Conservation (phyloP, 2,888 invertebrate genomes). For the Dendrolimus pini region DNA sequence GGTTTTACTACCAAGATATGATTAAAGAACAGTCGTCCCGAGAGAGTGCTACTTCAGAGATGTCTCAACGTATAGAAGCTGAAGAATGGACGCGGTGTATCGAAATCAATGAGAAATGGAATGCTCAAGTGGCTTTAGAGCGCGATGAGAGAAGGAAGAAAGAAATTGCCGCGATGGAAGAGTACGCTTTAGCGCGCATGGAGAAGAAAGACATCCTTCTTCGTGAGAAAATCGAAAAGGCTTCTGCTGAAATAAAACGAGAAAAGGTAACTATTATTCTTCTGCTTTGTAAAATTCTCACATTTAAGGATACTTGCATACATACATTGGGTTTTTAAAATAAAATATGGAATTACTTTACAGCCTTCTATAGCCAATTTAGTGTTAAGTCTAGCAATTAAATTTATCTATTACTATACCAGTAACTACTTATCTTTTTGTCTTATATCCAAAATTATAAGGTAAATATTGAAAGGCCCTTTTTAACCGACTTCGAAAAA, state of each 20-base stretch:
- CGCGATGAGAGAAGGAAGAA: conserved; percentile 76
- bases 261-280: conserved; percentile 40
- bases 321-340: too few relatives aligned
- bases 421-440: too few relatives aligned
- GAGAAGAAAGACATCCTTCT: conserved; percentile 46
- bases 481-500: too few relatives aligned
- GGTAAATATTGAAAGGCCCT: too few relatives aligned
- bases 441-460: too few relatives aligned
- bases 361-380: too few relatives aligned
- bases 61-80: conserved; percentile 74
- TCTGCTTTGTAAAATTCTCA: neutral
- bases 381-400: too few relatives aligned
- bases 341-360: too few relatives aligned
- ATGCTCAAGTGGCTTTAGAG: conserved; percentile 75
- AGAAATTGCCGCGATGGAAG: conserved; percentile 62
- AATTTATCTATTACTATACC: too few relatives aligned
- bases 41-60: conserved; percentile 71
- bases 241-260: conserved; percentile 66
- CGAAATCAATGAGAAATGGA: conserved; percentile 83
- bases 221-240: conserved; percentile 46
- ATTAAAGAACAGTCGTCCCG: conserved; percentile 64
- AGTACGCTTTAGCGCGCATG: conserved; percentile 60
- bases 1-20: conserved; percentile 73
- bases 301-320: neutral
- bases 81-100: conserved; percentile 79